Percentiles rank a stretch among this genome's conserved stretches.
phyloP scores from a whole-genome alignment of 2,113 vertebrate genomes.

The Catharus bicknelli region DNA sequence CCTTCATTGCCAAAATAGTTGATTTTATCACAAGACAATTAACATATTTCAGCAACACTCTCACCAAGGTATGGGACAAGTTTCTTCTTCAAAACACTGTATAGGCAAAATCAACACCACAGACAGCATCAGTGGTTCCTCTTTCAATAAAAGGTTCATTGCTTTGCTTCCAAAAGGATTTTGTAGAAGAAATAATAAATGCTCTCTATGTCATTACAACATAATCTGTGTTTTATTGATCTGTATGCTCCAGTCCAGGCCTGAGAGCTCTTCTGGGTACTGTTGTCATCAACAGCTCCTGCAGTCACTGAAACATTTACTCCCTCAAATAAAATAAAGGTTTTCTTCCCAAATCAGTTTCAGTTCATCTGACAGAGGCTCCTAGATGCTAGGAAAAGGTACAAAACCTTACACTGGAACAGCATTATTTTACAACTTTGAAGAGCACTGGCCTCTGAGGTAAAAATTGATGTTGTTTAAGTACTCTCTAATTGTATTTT shows the following conservation, averaged over 20 bases:
- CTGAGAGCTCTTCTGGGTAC: neutral
- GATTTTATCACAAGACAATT: neutral
- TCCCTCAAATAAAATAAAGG: neutral
- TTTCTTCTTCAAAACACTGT: neutral
- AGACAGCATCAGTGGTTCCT: neutral
- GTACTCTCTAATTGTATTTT: neutral
- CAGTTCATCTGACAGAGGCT: neutral
- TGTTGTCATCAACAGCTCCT: neutral
- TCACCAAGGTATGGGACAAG: neutral
- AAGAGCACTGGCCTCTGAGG: neutral
- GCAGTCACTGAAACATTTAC: neutral
- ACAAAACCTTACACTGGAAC: neutral
- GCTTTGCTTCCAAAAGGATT: neutral
- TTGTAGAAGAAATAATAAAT: neutral
- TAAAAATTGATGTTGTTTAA: neutral
- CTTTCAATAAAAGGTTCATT: neutral
- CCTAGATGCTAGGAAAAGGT: neutral
- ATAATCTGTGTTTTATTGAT: neutral
- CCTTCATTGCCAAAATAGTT: neutral
- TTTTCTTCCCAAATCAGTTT: neutral
- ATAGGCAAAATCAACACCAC: neutral
- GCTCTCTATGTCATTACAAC: neutral
- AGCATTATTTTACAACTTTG: neutral
- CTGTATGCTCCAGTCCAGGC: neutral
- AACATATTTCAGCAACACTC: neutral